Base-by-base conservation (phyloP, 2,888 invertebrate species). In the Electrophaes corylata region DNA sequence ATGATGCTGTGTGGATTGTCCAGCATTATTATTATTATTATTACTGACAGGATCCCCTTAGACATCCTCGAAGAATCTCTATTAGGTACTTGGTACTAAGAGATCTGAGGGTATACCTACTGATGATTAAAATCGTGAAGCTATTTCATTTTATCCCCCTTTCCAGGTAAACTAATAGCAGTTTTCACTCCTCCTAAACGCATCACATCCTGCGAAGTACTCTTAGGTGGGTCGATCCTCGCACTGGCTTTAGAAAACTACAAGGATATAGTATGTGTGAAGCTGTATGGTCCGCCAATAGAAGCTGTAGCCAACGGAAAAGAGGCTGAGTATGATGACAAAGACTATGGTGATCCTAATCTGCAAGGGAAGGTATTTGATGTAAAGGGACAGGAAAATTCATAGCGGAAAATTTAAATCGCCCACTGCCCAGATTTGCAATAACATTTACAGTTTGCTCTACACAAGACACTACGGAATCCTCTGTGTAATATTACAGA, bases 131-230 rank as follows among this genome's bases (percentile, higher is more conserved):
- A n/a, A n/a, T n/a, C n/a, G n/a, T n/a, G n/a, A n/a, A n/a, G n/a
- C n/a, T n/a, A n/a, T n/a, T n/a, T n/a, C n/a, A n/a, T 33, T n/a
- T 12, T 4, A n/a, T 12, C 16, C 31, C 12, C 51, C 10, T 1
- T 49, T 59, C 8, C 83, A 96, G 96, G 96, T 45, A 94, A 95
- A 79, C 92, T 96, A 52, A 91, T 96, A 76, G 95, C 96, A 20
- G 96, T 96, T 0, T 96, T 95, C 86, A 96, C 96, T 3, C 96
- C 96, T 0, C 94, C 95, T 43, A 93, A 93, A 44, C 93, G 94
- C 59, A 94, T 96, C 68, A 94, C 94, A 33, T 95, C 96, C 0
- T 96, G 96, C 81, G 96, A 97, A 76, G 93, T 97, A 40, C 93
- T 95, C 8, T 93, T 95, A 11, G 95, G 95, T 51, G 97, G 96